Percentiles rank a stretch among this genome's conserved stretches.
These are phyloP conservation scores for Sander lucioperca DNA, from an alignment of 2,113 vertebrate genomes.

Conservation along the genomic window DNA sequence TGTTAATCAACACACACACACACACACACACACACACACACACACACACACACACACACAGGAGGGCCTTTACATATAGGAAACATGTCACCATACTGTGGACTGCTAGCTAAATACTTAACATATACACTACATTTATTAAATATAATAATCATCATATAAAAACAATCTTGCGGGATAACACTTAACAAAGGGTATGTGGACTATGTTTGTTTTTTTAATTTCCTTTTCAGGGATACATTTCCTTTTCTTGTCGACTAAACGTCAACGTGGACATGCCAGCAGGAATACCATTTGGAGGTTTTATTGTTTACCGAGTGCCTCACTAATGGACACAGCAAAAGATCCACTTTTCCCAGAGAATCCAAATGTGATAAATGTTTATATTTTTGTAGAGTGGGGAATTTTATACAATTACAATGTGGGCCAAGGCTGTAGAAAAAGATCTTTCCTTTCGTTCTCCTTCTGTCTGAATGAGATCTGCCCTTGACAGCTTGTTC, in stretches of 20 bases:
- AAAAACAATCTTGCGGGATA: not conserved
- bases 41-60: slow-evolving; percentile 23
- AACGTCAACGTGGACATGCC: not conserved
- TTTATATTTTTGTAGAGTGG: not conserved
- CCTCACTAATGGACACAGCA: not conserved
- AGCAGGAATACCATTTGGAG: not conserved
- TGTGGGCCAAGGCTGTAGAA: too few species aligned
- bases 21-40: slow-evolving; percentile 13
- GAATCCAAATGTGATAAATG: not conserved
- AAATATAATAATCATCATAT: not conserved
- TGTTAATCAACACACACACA: slow-evolving; percentile 9
- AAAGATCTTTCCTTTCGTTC: slow-evolving; percentile 21
- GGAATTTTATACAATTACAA: not conserved
- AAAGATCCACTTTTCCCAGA: not conserved
- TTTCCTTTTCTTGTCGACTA: not conserved
- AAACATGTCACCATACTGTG: not conserved
- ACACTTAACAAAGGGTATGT: not conserved
- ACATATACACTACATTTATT: not conserved
- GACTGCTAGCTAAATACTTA: not conserved
- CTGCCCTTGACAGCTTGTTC: slow-evolving; percentile 72
- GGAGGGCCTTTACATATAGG: not conserved
- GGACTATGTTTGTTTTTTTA: not conserved
- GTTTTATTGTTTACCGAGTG: not conserved
- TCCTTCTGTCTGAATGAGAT: slow-evolving; percentile 40
- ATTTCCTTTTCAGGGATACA: not conserved